A percentile compares a stretch with the other conserved stretches of the same genome.
phyloP scores from a whole-genome alignment of 2,797 vertebrate species.

The Oryzias sinensis region DNA sequence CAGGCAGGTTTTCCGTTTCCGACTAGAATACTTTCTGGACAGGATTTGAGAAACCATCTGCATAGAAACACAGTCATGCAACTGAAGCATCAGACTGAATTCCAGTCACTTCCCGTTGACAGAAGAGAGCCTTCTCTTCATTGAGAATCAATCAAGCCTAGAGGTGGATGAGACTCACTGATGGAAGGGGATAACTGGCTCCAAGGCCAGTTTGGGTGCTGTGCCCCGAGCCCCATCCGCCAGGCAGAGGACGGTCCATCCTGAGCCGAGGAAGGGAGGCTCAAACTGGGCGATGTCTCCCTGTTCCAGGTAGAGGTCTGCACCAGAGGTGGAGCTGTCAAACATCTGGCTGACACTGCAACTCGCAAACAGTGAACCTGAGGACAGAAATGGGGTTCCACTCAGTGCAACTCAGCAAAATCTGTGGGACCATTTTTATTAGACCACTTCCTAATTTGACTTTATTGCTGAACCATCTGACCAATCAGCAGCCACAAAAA shows the following conservation, averaged over 20 bases:
- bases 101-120: no score
- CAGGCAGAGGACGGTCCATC: conserved; percentile 61
- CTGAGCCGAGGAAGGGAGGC: conserved; percentile 58
- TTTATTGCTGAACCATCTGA: background rate
- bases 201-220: conserved; percentile 50
- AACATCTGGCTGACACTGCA: conserved; percentile 77
- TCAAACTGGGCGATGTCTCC: conserved; percentile 70
- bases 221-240: conserved; percentile 62
- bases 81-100: no score
- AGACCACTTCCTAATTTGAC: no score
- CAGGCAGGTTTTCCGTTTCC: conserved; percentile 64
- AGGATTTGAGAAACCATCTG: conserved; percentile 79
- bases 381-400: conserved; percentile 2
- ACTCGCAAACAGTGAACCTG: conserved; percentile 84
- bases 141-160: fast-evolving
- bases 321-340: conserved; percentile 77
- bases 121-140: background rate
- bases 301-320: conserved; percentile 72
- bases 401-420: background rate
- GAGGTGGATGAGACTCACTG: conserved; percentile 80
- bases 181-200: conserved; percentile 84
- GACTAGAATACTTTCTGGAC: conserved; percentile 67
- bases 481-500: no score
- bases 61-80: conserved; percentile 1
- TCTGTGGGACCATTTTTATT: background rate